These are phyloP conservation scores for Erynnis tages DNA, from an alignment of 2,888 invertebrate genomes.

Conservation along the genomic window DNA sequence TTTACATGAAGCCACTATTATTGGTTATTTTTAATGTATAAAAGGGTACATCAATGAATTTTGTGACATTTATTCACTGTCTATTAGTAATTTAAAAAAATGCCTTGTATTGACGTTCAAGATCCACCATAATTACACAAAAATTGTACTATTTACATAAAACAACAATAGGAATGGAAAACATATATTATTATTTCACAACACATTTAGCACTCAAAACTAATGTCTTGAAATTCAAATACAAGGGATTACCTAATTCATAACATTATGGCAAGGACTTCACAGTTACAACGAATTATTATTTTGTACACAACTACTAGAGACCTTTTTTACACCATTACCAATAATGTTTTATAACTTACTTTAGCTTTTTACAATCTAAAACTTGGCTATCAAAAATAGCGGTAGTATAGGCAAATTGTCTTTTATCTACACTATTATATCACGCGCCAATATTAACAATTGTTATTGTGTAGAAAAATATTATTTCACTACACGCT, in stretches of 20 bases:
- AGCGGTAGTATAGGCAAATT: slow-evolving; percentile 5
- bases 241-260: background rate
- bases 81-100: background rate
- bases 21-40: too few relatives aligned
- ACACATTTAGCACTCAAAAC: slow-evolving; percentile 23
- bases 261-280: slow-evolving; percentile 15
- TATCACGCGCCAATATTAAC: background rate
- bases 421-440: background rate
- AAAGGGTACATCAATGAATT: too few relatives aligned
- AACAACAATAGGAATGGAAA: slow-evolving; percentile 19
- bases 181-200: slow-evolving; percentile 10
- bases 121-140: background rate
- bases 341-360: too few relatives aligned
- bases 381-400: slow-evolving; percentile 19
- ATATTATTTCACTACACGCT: slow-evolving; percentile 15
- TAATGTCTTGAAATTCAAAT: background rate
- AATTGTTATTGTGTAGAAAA: slow-evolving; percentile 16
- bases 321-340: too few relatives aligned
- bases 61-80: too few relatives aligned
- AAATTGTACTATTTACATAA: too few relatives aligned
- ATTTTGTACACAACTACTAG: too few relatives aligned
- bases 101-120: background rate
- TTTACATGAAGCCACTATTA: too few relatives aligned
- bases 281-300: too few relatives aligned
- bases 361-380: background rate